Evolutionary conservation across 1,140 invertebrate genomes (phyloP).

Genomic region (Zelostemma sp.): DNA sequence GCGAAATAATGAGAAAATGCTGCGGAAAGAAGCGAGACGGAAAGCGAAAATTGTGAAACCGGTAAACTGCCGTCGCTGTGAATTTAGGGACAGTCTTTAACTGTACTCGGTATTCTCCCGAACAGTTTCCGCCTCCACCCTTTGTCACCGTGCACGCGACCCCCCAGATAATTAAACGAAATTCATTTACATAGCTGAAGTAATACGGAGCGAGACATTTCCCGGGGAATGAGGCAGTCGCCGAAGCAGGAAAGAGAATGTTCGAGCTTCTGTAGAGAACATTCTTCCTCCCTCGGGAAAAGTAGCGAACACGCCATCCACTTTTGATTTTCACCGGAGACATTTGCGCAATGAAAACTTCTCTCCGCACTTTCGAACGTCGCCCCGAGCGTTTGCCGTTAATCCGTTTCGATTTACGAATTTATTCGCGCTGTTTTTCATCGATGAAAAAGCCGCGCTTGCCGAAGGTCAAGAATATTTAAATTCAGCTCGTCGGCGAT

Average conservation of each 20-base stretch:
- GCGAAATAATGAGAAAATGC: constrained; percentile 2
- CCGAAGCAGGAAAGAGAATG: constrained; percentile 9
- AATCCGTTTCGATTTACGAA: too few species aligned
- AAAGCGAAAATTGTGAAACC: constrained; percentile 41
- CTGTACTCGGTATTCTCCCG: constrained; percentile 39
- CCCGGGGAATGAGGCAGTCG: not conserved
- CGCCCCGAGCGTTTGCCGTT: too few species aligned
- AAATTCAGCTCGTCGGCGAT: not conserved
- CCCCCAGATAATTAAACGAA: constrained; percentile 66
- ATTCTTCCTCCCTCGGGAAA: constrained; percentile 10
- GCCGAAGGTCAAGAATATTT: not conserved
- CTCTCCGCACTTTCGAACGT: too few species aligned
- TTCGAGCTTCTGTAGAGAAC: constrained; percentile 10
- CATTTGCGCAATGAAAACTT: too few species aligned
- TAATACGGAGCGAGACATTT: constrained; percentile 54
- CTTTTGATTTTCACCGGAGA: constrained; percentile 12
- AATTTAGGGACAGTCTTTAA: constrained; percentile 56
- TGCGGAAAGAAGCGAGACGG: constrained; percentile 2
- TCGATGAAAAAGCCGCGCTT: too few species aligned
- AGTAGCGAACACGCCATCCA: not conserved
- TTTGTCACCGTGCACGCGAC: constrained; percentile 15
- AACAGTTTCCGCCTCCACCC: constrained; percentile 12
- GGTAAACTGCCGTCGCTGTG: constrained; percentile 47
- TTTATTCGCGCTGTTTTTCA: too few species aligned
- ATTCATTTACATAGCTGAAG: constrained; percentile 69